These are phyloP conservation scores for Nymphalis polychloros DNA, from an alignment of 2,888 invertebrate genomes.

Conservation along the genomic window DNA sequence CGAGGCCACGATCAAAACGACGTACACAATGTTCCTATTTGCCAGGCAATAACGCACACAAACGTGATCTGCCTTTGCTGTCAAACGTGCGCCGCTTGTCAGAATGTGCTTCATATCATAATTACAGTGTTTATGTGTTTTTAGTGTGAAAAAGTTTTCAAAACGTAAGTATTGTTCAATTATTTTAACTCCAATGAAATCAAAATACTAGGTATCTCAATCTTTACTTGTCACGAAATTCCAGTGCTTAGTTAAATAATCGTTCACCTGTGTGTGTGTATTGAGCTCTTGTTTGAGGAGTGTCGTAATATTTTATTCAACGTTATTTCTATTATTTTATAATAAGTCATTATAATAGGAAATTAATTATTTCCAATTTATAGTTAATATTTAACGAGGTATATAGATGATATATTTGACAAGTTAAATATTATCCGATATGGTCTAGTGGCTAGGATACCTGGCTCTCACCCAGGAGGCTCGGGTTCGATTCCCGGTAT, in stretches of 20 bases:
- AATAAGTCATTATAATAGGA: neutral
- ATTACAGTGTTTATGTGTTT: slow-evolving; percentile 48
- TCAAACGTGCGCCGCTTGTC: slow-evolving; percentile 61
- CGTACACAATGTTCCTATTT: slow-evolving; percentile 41
- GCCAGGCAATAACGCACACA: slow-evolving; percentile 53
- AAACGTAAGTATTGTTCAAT: slow-evolving; percentile 57
- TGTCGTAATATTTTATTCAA: slow-evolving; percentile 1
- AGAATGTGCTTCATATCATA: slow-evolving; percentile 57
- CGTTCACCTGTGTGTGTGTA: neutral
- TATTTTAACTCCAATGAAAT: slow-evolving; percentile 13
- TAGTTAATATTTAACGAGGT: neutral
- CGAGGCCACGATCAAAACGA: slow-evolving; percentile 70
- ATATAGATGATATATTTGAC: neutral
- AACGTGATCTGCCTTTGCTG: slow-evolving; percentile 53
- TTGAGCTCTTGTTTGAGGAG: neutral
- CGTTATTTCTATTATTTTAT: too few species aligned
- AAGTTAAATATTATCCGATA: slow-evolving; percentile 19
- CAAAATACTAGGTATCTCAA: neutral
- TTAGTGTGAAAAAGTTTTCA: slow-evolving; percentile 41
- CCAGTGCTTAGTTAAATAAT: neutral
- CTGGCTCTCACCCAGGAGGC: slow-evolving; percentile 74
- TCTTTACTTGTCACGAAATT: neutral
- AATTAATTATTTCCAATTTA: neutral
- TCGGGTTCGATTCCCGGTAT: slow-evolving; percentile 88
- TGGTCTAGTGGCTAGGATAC: slow-evolving; percentile 39